Percentiles rank a stretch among this genome's conserved stretches.
phyloP scores from a whole-genome alignment of 2,113 vertebrate genomes.

The Strix uralensis region DNA sequence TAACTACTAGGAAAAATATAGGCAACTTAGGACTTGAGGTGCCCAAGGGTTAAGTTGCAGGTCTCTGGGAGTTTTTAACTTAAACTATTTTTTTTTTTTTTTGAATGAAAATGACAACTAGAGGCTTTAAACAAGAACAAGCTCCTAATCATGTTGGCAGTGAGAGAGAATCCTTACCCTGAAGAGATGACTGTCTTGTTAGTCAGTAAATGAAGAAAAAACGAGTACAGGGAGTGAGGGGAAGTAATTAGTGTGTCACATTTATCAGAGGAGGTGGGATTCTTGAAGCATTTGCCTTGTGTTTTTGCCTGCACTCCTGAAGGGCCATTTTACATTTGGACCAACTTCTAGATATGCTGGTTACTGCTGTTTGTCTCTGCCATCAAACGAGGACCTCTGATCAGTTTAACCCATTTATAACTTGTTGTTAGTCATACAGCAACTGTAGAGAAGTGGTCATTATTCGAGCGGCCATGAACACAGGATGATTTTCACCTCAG shows the following conservation, averaged over 20 bases:
- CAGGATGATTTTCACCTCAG: neutral
- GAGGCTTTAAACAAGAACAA: neutral
- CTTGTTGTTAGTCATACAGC: neutral
- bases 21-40: neutral
- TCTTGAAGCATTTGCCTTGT: neutral
- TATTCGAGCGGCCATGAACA: neutral
- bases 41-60: neutral
- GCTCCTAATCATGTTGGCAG: neutral
- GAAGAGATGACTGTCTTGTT: neutral
- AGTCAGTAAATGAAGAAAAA: neutral
- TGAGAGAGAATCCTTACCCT: neutral
- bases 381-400: neutral
- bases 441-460: neutral
- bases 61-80: rapidly evolving
- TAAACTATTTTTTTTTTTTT: neutral
- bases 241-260: neutral
- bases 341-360: neutral
- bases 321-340: neutral
- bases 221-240: neutral
- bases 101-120: neutral
- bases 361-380: neutral
- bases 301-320: neutral
- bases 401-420: neutral
- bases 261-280: neutral
- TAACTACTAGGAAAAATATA: neutral